phyloP scores from a whole-genome alignment of 2,797 vertebrate species.

The Paedocypris micromegethes region DNA sequence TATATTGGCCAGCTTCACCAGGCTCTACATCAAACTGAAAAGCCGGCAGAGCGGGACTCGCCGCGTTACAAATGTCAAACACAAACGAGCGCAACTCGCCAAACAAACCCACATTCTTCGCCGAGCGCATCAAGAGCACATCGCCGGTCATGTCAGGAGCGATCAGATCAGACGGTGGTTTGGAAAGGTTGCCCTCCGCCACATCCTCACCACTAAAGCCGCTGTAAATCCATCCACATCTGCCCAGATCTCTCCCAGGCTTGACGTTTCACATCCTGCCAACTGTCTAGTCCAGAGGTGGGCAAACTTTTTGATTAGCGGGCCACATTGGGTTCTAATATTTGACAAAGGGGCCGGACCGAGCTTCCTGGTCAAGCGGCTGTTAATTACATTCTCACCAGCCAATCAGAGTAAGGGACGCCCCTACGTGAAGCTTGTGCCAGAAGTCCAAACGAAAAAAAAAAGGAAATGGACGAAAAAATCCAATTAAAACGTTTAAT shows the following conservation, averaged over 20 bases:
- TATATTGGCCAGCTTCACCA: constrained; percentile 1
- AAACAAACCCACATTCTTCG: constrained; percentile 23
- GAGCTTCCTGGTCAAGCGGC: too few relatives aligned
- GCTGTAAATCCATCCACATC: constrained; percentile 13
- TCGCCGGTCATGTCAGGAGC: constrained; percentile 3
- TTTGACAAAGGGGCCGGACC: too few relatives aligned
- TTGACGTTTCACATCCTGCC: constrained; percentile 5
- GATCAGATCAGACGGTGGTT: constrained; percentile 7
- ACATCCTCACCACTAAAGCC: constrained; percentile 21
- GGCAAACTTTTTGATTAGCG: too few relatives aligned
- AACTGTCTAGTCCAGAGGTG: neutral
- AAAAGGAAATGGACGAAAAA: too few relatives aligned
- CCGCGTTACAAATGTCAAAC: constrained; percentile 19
- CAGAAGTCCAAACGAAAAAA: too few relatives aligned
- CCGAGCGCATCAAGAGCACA: neutral
- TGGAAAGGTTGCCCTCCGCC: constrained; percentile 3
- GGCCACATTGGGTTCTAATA: too few relatives aligned
- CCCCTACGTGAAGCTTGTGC: too few relatives aligned
- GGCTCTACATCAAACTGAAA: constrained; percentile 20
- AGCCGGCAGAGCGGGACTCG: neutral
- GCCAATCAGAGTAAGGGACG: too few relatives aligned
- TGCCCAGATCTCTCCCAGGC: constrained; percentile 20
- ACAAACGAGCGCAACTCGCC: constrained; percentile 14
- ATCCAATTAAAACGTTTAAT: too few relatives aligned
- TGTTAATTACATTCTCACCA: too few relatives aligned